Evolutionary conservation across 2,888 invertebrate genomes (phyloP).

Genomic region (Aleiodes alternator): DNA sequence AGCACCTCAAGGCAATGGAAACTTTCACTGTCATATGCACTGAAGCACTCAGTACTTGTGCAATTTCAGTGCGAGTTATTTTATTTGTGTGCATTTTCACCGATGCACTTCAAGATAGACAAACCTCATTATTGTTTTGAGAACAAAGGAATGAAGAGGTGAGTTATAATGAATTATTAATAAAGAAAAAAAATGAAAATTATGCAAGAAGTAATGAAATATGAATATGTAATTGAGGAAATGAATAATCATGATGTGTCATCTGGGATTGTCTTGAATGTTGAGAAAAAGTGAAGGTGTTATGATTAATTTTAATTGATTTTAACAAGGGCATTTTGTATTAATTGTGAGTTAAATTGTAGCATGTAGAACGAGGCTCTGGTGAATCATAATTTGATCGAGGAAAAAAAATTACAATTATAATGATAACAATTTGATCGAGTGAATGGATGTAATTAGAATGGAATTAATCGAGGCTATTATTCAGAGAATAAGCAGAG

Average conservation of each 20-base stretch:
- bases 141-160: neutral
- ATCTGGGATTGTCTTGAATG: slow-evolving; percentile 8
- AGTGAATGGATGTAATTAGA: no score
- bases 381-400: no score
- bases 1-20: slow-evolving; percentile 70
- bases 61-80: neutral
- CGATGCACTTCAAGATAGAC: neutral
- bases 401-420: no score
- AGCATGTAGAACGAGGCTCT: no score
- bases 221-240: slow-evolving; percentile 29
- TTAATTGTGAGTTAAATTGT: neutral
- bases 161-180: neutral
- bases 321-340: neutral
- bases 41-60: slow-evolving; percentile 53
- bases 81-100: neutral
- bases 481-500: no score
- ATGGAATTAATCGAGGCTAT: no score
- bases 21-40: slow-evolving; percentile 72
- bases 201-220: neutral
- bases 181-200: neutral
- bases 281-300: neutral
- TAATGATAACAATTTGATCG: no score
- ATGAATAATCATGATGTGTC: slow-evolving; percentile 25
- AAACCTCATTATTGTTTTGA: neutral
- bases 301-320: slow-evolving; percentile 6